These are phyloP conservation scores for Tychaedon coryphoeus DNA, from an alignment of 2,113 vertebrate species.

Conservation along the genomic window DNA sequence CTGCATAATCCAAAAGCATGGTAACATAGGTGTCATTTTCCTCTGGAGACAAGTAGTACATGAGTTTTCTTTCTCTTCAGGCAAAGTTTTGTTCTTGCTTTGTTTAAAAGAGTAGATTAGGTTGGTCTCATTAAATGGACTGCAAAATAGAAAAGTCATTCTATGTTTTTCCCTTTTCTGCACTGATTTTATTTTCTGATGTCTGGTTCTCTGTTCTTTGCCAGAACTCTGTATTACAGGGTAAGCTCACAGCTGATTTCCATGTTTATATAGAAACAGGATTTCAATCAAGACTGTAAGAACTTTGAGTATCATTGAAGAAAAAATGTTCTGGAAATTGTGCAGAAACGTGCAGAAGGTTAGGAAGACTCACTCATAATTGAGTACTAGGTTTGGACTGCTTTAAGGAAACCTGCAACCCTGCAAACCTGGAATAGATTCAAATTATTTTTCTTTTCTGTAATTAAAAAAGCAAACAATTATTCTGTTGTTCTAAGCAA, in stretches of 20 bases:
- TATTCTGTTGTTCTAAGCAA: not conserved
- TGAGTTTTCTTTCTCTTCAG: not conserved
- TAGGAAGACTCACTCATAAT: not conserved
- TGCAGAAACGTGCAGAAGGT: not conserved
- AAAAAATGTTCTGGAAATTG: not conserved
- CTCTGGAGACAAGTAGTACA: not conserved
- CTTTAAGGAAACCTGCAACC: not conserved
- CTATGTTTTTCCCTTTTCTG: not conserved
- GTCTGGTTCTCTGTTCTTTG: not conserved
- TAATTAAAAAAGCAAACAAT: not conserved
- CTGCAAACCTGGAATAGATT: not conserved
- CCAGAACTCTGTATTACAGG: not conserved
- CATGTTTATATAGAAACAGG: not conserved
- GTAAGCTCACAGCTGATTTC: not conserved
- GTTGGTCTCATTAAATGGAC: not conserved
- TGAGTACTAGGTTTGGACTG: not conserved
- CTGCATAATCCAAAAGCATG: not conserved
- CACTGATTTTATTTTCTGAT: not conserved
- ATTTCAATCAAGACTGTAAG: not conserved
- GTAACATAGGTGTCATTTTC: not conserved
- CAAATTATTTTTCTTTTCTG: not conserved
- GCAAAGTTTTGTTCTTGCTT: not conserved
- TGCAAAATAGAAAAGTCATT: not conserved
- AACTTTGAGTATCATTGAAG: not conserved
- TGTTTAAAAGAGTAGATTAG: not conserved